phyloP scores from a whole-genome alignment of 2,888 invertebrate species.

The Eristalis arbustorum region DNA sequence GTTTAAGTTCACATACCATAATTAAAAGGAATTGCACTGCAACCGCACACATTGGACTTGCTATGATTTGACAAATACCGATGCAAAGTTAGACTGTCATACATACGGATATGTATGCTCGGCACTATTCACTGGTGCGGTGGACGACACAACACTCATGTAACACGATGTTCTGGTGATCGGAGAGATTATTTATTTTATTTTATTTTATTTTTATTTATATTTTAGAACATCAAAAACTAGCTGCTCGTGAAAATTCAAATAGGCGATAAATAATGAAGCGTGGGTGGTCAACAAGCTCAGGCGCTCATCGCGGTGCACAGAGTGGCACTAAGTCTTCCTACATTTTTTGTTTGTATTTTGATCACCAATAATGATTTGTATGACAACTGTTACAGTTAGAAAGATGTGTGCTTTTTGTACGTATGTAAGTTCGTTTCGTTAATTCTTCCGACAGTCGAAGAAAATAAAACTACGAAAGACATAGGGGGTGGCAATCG shows the following conservation, averaged over 20 bases:
- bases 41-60: constrained; percentile 34
- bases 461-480: neutral
- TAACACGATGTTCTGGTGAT: neutral
- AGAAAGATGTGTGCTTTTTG: neutral
- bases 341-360: neutral
- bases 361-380: neutral
- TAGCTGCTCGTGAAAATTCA: neutral
- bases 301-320: neutral
- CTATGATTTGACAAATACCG: neutral
- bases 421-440: neutral
- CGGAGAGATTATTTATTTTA: neutral
- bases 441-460: neutral
- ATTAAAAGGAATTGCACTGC: constrained; percentile 34
- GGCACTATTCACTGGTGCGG: neutral
- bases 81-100: neutral
- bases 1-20: constrained; percentile 41
- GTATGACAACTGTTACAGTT: neutral
- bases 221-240: neutral
- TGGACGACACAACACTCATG: neutral
- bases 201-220: neutral
- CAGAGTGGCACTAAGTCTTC: neutral
- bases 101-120: neutral
- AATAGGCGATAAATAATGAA: neutral
- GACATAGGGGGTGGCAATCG: too few species aligned
- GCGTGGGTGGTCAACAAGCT: neutral